Evolutionary conservation across 1,140 invertebrate species (phyloP), one percentile per base, ranked within the genome.

Genomic region (Tetragnatha versicolor): DNA sequence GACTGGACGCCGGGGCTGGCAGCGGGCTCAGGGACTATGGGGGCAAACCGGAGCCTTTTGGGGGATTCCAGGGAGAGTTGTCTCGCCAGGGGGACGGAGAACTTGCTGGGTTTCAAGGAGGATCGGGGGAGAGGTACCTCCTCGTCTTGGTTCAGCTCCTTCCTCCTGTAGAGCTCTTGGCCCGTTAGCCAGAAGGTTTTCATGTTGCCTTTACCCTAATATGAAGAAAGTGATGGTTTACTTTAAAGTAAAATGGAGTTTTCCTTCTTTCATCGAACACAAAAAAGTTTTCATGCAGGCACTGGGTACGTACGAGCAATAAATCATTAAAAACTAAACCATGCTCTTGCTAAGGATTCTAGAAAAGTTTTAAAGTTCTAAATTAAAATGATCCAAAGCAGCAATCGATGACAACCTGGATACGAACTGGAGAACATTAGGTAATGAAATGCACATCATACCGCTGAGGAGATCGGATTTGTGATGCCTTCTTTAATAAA

Each of bases 181-280:
- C 92, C 93, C 12, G 90, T 85, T 31, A 97, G 83, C 93, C 94
- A 97, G 85, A 93, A 96, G 0, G 93, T 94, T 84, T 92, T 90
- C 91, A 94, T 93, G 82, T 92, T 90, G 31, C 94, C 94, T 87
- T 96, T 96, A 17, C 94, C 94, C 90, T 93, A 73, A n/a, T 1
- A 37, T 14, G 14, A 33, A 61, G 51, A 25, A 37, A 10, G 17
- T n/a, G n/a, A n/a, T 2, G 39, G 2, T 37, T 51, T 17, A 31
- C 20, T 14, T 58, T 37, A 37, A 33, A 6, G 58, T 69, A 31
- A 22, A 49, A 79, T n/a, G 10, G 12, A 22, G 31, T 58, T 27
- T 33, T 14, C 2, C 27, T 60, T 2, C 49, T 29, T 78, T 39
- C 12, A 2, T 53, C 25, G 39, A 39, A n/a, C 78, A 35, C 49